These are phyloP conservation scores for Danaus plexippus DNA, from an alignment of 1,140 invertebrate species.

Conservation along the genomic window DNA sequence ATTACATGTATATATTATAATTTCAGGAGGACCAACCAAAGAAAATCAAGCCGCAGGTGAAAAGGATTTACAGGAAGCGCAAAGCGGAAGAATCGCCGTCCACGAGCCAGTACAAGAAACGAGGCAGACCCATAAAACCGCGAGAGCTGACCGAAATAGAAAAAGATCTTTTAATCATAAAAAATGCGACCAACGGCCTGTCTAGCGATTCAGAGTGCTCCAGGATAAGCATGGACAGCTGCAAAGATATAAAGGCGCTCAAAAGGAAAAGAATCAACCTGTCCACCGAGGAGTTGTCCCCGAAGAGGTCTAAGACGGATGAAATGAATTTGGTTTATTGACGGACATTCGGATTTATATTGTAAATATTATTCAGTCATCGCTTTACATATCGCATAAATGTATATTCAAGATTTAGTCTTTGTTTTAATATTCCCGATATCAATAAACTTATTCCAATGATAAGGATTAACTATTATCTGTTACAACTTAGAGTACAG, in stretches of 20 bases:
- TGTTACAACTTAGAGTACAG: too few species aligned
- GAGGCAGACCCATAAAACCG: conserved; percentile 40
- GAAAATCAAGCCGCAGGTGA: conserved; percentile 36
- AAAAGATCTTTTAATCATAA: conserved; percentile 56
- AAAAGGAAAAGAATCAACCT: conserved; percentile 7
- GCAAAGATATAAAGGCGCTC: conserved; percentile 19
- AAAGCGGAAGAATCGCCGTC: conserved; percentile 41
- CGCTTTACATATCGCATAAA: conserved; percentile 22
- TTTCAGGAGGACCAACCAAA: conserved; percentile 51
- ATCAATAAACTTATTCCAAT: too few species aligned
- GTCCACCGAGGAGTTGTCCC: conserved; percentile 6
- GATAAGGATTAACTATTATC: too few species aligned
- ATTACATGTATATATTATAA: background rate
- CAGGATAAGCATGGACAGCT: conserved; percentile 28
- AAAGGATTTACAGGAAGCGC: conserved; percentile 49
- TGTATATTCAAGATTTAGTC: conserved; percentile 11
- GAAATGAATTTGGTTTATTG: conserved; percentile 8
- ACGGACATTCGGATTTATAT: conserved; percentile 14
- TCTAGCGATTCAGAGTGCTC: conserved; percentile 48
- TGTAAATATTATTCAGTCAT: conserved; percentile 16
- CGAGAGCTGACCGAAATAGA: conserved; percentile 56
- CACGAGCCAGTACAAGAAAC: conserved; percentile 21
- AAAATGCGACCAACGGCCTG: conserved; percentile 45
- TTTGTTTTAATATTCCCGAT: background rate
- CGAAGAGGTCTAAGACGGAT: conserved; percentile 14